Conservation (phyloP, 2,888 invertebrate genomes). For the Schrankia costaestrigalis region DNA sequence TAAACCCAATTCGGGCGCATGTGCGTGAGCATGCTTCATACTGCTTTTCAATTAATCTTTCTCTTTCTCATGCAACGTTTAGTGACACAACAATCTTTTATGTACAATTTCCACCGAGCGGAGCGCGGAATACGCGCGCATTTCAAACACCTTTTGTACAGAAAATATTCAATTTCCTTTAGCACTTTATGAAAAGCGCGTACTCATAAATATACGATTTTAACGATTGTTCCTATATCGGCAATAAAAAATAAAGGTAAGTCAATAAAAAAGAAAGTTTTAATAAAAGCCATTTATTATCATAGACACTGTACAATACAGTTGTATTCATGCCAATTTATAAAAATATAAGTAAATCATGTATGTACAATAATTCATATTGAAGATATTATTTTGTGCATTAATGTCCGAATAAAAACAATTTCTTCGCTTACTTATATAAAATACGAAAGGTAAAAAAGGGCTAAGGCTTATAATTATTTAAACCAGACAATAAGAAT, state of each 20-base stretch:
- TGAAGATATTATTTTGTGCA: slow-evolving; percentile 53
- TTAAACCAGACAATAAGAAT: slow-evolving; percentile 23
- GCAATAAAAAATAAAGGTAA: not conserved
- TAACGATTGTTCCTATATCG: not conserved
- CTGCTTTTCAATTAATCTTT: no score
- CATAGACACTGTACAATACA: slow-evolving; percentile 45
- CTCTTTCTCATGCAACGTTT: no score
- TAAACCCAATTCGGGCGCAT: no score
- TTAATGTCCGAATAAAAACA: slow-evolving; percentile 26
- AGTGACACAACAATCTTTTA: no score
- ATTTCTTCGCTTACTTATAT: slow-evolving; percentile 18
- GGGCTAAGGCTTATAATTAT: slow-evolving; percentile 21
- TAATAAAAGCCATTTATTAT: slow-evolving; percentile 54
- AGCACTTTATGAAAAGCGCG: no score
- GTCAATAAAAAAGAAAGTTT: slow-evolving; percentile 17
- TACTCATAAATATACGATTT: no score
- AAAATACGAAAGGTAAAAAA: slow-evolving; percentile 29
- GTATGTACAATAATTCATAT: slow-evolving; percentile 38
- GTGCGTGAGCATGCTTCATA: no score
- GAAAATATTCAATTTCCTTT: no score
- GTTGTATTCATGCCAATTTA: slow-evolving; percentile 34
- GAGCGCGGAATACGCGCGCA: no score
- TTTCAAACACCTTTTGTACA: no score
- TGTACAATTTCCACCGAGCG: no score
- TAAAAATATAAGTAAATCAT: slow-evolving; percentile 50